A percentile compares a stretch with the other conserved stretches of the same genome.
Evolutionary conservation across 2,888 invertebrate genomes (phyloP).

Genomic region (Mesochorus sp.): DNA sequence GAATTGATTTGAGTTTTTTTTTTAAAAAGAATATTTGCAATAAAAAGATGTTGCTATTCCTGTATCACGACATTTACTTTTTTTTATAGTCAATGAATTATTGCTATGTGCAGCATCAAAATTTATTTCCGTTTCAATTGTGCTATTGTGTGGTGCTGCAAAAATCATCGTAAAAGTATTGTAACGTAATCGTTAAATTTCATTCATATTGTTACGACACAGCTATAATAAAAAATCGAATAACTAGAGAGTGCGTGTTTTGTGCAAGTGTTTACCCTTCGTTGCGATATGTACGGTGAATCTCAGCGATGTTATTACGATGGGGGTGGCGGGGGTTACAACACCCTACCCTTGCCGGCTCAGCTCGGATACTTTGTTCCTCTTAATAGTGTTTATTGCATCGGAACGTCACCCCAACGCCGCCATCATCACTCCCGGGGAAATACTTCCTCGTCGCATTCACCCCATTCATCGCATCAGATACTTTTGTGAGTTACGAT

Average conservation of each 20-base stretch:
- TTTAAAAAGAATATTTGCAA: too few relatives aligned
- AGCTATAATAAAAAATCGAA: neutral
- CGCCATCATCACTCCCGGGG: constrained; percentile 62
- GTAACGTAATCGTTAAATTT: neutral
- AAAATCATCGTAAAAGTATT: neutral
- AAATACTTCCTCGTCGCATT: constrained; percentile 63
- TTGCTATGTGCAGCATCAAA: too few relatives aligned
- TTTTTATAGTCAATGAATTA: too few relatives aligned
- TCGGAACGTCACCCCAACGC: constrained; percentile 63
- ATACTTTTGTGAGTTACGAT: constrained; percentile 68
- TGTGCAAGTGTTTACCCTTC: neutral
- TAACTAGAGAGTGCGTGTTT: neutral
- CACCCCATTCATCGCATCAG: constrained; percentile 64
- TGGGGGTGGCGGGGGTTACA: constrained; percentile 60
- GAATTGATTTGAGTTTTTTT: neutral
- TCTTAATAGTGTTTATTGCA: constrained; percentile 69
- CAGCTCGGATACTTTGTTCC: constrained; percentile 75
- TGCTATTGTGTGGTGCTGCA: too few relatives aligned
- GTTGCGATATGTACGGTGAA: constrained; percentile 63
- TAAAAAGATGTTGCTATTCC: too few relatives aligned
- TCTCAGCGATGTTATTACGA: constrained; percentile 67
- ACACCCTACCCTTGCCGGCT: constrained; percentile 70
- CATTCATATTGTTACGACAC: neutral
- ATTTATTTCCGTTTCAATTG: too few relatives aligned
- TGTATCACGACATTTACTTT: too few relatives aligned